Percentiles rank a stretch among this genome's conserved stretches.
Evolutionary conservation across 2,113 vertebrate species (phyloP).

Genomic region (Burhinus bistriatus): DNA sequence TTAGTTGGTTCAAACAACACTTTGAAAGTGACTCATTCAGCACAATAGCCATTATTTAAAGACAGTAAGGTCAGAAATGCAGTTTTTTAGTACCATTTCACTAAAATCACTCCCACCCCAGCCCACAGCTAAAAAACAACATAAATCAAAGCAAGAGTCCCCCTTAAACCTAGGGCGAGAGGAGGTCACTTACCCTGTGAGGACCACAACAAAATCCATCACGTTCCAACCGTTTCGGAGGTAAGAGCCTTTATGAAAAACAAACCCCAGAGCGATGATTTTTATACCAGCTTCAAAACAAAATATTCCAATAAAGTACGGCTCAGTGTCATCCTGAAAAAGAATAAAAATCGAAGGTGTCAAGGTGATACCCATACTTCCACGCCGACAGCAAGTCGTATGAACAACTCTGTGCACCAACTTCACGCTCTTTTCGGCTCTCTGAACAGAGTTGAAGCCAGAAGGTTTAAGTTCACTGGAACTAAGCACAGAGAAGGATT

Average conservation of each 20-base stretch:
- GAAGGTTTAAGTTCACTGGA: neutral
- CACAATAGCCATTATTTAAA: neutral
- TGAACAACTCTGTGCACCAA: neutral
- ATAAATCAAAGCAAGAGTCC: neutral
- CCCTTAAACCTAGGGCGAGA: neutral
- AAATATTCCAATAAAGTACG: slow-evolving; percentile 99
- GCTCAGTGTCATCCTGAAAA: slow-evolving; percentile 93
- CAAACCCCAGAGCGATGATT: slow-evolving; percentile 96
- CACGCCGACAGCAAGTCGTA: neutral
- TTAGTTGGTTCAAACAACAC: neutral
- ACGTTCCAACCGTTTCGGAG: slow-evolving; percentile 98
- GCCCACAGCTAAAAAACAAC: neutral
- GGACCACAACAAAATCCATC: slow-evolving; percentile 99
- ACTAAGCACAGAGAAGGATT: neutral
- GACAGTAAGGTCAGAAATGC: neutral
- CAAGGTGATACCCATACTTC: neutral
- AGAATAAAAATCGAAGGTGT: neutral
- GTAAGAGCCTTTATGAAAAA: slow-evolving; percentile 95
- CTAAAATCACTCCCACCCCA: neutral
- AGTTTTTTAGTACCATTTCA: neutral
- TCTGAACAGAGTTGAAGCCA: neutral
- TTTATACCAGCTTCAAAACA: slow-evolving; percentile 99
- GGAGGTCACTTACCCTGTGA: slow-evolving; percentile 87
- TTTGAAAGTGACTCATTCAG: neutral
- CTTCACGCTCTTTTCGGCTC: neutral